Evolutionary conservation across 2,888 invertebrate genomes (phyloP).

Genomic region (Neria commutata): DNA sequence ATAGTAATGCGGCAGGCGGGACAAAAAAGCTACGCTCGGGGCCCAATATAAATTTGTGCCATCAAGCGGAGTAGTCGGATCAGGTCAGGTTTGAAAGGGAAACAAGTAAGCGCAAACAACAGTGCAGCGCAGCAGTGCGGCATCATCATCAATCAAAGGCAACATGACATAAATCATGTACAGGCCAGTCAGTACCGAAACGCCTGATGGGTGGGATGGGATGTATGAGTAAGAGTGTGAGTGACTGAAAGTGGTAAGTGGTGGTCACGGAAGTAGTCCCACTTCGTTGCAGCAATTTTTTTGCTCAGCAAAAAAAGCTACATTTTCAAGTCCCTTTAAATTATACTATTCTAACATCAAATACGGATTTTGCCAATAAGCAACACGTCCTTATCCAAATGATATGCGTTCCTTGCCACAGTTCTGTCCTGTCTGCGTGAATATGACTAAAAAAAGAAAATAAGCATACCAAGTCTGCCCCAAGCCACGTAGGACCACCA

Average conservation of each 20-base stretch:
- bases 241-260: no score
- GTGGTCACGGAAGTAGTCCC: no score
- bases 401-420: neutral
- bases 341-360: neutral
- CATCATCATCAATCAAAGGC: constrained; percentile 51
- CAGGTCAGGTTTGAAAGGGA: constrained; percentile 15
- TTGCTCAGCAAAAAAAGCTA: no score
- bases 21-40: constrained; percentile 15
- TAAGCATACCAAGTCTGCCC: no score
- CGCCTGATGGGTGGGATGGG: no score
- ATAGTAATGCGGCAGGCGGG: constrained; percentile 11
- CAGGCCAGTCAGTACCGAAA: constrained; percentile 23
- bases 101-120: constrained; percentile 22
- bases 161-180: constrained; percentile 56
- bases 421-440: no score
- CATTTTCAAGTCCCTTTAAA: no score
- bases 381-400: constrained; percentile 19
- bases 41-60: constrained; percentile 16
- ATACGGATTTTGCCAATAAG: constrained; percentile 2
- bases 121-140: neutral
- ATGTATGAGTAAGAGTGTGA: no score
- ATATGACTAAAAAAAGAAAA: no score
- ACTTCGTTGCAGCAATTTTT: no score
- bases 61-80: constrained; percentile 3
- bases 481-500: neutral